Percentiles rank a stretch among this genome's conserved stretches.
Conservation (phyloP, 2,888 invertebrate genomes). For the Stenotaenia linearis region DNA sequence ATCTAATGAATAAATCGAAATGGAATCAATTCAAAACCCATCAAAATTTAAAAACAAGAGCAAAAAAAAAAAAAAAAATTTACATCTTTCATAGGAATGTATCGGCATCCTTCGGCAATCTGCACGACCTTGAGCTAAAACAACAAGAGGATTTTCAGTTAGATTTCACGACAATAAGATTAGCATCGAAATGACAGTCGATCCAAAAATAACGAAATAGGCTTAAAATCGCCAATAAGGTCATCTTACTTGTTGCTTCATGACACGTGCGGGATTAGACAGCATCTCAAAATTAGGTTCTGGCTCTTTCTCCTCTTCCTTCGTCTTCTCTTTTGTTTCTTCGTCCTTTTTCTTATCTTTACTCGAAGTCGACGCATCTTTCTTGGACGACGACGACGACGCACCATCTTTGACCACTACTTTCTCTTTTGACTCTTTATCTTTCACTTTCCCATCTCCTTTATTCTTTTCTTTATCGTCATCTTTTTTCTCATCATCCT, state of each 20-base stretch:
- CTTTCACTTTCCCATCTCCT: constrained; percentile 52
- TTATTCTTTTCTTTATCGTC: constrained; percentile 51
- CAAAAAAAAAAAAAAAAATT: constrained; percentile 33
- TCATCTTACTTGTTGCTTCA: constrained; percentile 69
- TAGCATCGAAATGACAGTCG: neutral
- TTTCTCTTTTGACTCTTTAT: constrained; percentile 48
- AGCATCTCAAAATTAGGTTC: constrained; percentile 88
- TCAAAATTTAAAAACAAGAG: neutral
- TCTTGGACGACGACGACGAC: constrained; percentile 30
- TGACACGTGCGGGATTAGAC: constrained; percentile 87
- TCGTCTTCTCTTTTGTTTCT: constrained; percentile 50
- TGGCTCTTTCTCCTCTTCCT: constrained; percentile 57
- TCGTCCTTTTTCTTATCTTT: constrained; percentile 47
- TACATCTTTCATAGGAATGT: constrained; percentile 78
- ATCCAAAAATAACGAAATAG: neutral
- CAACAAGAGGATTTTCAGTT: constrained; percentile 33
- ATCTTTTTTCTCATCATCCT: constrained; percentile 46
- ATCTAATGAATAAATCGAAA: too few relatives aligned
- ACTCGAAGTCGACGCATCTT: constrained; percentile 48
- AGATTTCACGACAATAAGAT: neutral
- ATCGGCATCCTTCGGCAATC: constrained; percentile 73
- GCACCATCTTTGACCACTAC: constrained; percentile 50
- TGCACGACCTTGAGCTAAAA: constrained; percentile 58
- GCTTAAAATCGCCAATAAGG: neutral
- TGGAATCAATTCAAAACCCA: neutral